phyloP scores from a whole-genome alignment of 2,888 invertebrate genomes.

The Darwinula stevensoni region DNA sequence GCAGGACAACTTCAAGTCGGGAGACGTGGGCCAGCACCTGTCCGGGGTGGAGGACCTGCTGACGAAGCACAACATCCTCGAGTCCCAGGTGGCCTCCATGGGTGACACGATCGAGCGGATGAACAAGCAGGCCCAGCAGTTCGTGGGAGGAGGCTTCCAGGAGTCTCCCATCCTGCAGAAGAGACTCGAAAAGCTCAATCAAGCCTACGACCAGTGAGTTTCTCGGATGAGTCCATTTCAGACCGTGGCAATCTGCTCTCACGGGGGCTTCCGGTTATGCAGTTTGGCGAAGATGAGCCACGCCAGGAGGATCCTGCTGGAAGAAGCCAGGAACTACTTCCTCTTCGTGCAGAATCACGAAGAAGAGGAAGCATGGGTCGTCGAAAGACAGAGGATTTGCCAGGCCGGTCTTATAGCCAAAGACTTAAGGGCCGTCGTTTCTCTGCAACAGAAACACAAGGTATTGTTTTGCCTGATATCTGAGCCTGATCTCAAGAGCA shows the following conservation, averaged over 20 bases:
- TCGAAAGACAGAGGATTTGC: conserved; percentile 76
- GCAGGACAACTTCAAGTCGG: conserved; percentile 37
- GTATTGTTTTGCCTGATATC: no score
- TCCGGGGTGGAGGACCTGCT: conserved; percentile 77
- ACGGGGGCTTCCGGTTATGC: no score
- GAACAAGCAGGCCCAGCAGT: conserved; percentile 26
- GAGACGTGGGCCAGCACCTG: conserved; percentile 73
- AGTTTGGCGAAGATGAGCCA: conserved; percentile 36
- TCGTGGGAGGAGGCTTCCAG: conserved; percentile 24
- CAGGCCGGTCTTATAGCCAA: conserved; percentile 75
- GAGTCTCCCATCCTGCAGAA: conserved; percentile 31
- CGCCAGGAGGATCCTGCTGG: conserved; percentile 47
- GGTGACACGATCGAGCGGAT: conserved; percentile 56
- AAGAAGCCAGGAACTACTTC: conserved; percentile 73
- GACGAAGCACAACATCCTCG: conserved; percentile 74
- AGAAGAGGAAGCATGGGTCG: conserved; percentile 88
- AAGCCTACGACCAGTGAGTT: conserved; percentile 37
- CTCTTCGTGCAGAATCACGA: conserved; percentile 90
- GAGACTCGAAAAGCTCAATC: conserved; percentile 40
- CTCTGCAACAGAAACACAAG: conserved; percentile 73
- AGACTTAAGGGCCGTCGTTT: conserved; percentile 63
- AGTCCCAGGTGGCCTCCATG: conserved; percentile 60
- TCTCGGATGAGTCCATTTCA: no score
- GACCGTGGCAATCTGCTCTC: no score
- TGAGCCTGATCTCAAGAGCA: no score